Percentiles rank a stretch among this genome's conserved stretches.
phyloP scores from a whole-genome alignment of 2,888 invertebrate species.

The Alloplasta piceator region DNA sequence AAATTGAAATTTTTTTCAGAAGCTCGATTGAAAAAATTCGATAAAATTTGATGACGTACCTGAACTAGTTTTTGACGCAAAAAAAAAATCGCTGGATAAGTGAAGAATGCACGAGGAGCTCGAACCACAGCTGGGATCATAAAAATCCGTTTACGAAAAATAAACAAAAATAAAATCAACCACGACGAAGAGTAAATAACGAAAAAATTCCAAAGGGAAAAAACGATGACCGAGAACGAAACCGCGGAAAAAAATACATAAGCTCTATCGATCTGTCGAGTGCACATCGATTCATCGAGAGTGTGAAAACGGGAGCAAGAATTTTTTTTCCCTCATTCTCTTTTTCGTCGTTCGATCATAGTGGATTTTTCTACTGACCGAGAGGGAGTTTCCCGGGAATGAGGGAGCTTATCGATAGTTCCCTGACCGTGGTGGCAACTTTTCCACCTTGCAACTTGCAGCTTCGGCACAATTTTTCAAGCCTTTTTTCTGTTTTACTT shows the following conservation, averaged over 20 bases:
- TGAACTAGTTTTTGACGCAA: too few relatives aligned
- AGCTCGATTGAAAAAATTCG: too few relatives aligned
- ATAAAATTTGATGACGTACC: too few relatives aligned
- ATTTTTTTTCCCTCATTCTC: not conserved
- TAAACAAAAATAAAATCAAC: not conserved
- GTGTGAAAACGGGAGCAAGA: not conserved
- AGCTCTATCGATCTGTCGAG: constrained; percentile 12
- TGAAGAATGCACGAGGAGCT: not conserved
- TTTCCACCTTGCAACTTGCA: constrained; percentile 20
- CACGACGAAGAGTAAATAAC: not conserved
- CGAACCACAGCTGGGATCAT: not conserved
- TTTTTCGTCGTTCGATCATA: constrained; percentile 14
- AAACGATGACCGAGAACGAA: constrained; percentile 1
- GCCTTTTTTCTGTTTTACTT: not conserved
- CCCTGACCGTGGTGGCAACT: constrained; percentile 13
- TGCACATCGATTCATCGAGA: constrained; percentile 3
- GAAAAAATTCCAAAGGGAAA: not conserved
- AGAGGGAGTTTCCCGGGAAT: not conserved
- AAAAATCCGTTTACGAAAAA: not conserved
- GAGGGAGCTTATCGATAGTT: not conserved
- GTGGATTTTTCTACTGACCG: constrained; percentile 29
- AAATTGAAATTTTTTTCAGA: too few relatives aligned
- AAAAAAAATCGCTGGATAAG: not conserved
- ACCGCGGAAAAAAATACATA: not conserved
- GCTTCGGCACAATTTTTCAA: constrained; percentile 31